These are phyloP conservation scores for Campoletis sonorensis DNA, from an alignment of 1,140 invertebrate species.

Conservation along the genomic window DNA sequence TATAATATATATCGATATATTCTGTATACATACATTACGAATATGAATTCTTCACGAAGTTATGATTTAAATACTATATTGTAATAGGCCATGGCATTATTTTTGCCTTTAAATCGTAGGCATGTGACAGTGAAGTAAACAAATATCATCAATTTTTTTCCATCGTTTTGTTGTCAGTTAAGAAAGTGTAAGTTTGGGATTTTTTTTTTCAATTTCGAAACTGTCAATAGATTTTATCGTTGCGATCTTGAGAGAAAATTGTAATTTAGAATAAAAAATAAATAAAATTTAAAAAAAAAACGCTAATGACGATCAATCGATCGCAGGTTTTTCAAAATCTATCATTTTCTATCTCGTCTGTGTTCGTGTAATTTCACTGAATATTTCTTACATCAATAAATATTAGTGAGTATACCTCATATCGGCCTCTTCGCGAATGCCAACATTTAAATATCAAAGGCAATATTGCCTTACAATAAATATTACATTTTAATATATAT, in stretches of 20 bases:
- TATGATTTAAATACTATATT: constrained; percentile 63
- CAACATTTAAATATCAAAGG: constrained; percentile 56
- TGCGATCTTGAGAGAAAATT: background rate
- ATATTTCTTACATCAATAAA: background rate
- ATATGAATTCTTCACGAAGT: constrained; percentile 51
- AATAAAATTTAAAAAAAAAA: background rate
- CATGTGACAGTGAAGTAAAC: background rate
- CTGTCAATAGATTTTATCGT: background rate
- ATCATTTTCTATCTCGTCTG: background rate
- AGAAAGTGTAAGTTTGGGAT: background rate
- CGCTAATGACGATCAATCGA: background rate
- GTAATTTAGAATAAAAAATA: no score
- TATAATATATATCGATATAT: constrained; percentile 32
- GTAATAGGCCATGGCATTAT: constrained; percentile 66
- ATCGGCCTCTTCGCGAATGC: constrained; percentile 53
- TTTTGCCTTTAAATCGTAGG: constrained; percentile 47
- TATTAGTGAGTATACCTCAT: constrained; percentile 50
- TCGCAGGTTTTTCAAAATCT: background rate
- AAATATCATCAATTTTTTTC: background rate
- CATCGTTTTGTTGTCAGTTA: background rate
- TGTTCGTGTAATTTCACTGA: background rate
- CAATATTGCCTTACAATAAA: constrained; percentile 58
- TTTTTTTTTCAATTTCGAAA: background rate
- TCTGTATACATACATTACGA: constrained; percentile 39
- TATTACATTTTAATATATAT: background rate